Conservation (phyloP, 2,113 vertebrate genomes). For the Eulacestoma nigropectus region DNA sequence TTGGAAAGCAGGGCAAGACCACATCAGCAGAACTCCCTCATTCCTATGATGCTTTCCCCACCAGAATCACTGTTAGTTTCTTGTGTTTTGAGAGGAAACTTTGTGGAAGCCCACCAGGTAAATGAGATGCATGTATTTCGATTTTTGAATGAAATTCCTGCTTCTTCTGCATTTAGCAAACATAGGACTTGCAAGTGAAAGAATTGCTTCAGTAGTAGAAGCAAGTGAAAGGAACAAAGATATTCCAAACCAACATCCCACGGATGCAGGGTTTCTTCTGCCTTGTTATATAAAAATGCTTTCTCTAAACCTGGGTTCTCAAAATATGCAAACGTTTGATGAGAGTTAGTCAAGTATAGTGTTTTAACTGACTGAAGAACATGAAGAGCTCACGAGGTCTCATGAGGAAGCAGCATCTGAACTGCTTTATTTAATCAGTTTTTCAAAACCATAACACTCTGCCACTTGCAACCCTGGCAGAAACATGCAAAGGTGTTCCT, state of each 20-base stretch:
- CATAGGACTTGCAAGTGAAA: neutral
- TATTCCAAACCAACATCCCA: neutral
- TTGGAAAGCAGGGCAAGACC: constrained; percentile 53
- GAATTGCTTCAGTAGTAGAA: neutral
- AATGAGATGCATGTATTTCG: neutral
- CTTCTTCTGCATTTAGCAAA: neutral
- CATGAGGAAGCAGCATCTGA: neutral
- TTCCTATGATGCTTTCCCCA: constrained; percentile 93
- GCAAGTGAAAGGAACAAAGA: neutral
- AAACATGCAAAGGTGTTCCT: neutral
- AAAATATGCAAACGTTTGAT: neutral
- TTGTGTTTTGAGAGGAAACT: constrained; percentile 89
- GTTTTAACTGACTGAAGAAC: neutral
- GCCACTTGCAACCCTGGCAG: neutral
- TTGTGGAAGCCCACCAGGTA: constrained; percentile 91
- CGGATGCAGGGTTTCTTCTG: neutral
- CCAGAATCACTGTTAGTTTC: constrained; percentile 92
- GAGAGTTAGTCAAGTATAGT: neutral
- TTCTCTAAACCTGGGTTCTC: neutral
- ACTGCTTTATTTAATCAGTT: neutral
- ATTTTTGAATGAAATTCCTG: neutral
- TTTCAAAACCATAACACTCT: neutral
- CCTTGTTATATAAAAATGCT: neutral
- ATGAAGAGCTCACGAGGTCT: neutral
- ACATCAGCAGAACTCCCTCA: constrained; percentile 72